Conservation (phyloP, 2,888 invertebrate genomes). For the Phorcus lineatus region DNA sequence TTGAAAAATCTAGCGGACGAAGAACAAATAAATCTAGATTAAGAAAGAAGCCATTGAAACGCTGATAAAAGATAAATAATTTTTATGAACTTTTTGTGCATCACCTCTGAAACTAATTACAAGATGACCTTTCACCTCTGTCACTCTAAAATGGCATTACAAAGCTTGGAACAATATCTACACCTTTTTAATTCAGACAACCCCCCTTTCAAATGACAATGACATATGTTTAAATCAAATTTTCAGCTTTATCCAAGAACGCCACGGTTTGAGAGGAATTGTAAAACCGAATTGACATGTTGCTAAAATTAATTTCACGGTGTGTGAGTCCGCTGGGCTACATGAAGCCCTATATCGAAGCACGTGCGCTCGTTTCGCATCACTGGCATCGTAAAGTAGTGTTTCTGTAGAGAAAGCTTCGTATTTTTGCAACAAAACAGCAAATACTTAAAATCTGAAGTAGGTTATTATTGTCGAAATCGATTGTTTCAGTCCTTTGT, state of each 20-base stretch:
- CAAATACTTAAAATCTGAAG: not conserved
- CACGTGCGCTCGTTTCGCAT: not conserved
- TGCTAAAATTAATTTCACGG: not conserved
- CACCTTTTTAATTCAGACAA: no score
- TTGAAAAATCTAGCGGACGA: no score
- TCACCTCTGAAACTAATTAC: not conserved
- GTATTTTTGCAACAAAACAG: not conserved
- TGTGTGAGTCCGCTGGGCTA: not conserved
- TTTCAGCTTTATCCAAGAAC: not conserved
- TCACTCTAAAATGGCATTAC: no score
- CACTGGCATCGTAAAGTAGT: not conserved
- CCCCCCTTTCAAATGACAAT: not conserved
- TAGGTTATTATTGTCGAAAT: not conserved
- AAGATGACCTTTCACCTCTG: not conserved
- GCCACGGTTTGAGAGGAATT: not conserved
- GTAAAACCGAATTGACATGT: not conserved
- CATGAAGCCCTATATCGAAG: not conserved
- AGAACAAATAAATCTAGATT: no score
- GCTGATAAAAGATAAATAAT: no score
- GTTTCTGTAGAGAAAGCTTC: not conserved
- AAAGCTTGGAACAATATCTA: no score
- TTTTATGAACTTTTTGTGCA: not conserved
- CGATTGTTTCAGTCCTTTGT: not conserved
- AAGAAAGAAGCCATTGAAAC: no score
- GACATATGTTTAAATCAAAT: conserved; percentile 13